These are phyloP conservation scores for Notoglanidium macrostoma DNA, from an alignment of 2,797 vertebrate genomes.

Conservation along the genomic window DNA sequence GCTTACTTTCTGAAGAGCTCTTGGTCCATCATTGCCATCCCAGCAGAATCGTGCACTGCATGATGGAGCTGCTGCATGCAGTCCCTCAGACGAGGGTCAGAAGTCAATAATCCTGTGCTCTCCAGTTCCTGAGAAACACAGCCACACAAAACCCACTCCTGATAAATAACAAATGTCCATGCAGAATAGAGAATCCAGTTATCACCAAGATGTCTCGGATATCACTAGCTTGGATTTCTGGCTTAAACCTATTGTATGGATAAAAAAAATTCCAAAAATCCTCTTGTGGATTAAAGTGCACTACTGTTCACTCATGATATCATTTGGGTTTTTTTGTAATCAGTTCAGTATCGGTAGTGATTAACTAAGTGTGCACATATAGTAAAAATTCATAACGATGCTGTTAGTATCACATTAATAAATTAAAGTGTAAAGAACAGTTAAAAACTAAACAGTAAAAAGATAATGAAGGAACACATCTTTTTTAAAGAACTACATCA, in stretches of 20 bases:
- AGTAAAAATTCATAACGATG: background rate
- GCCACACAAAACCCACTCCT: background rate
- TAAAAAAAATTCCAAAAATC: background rate
- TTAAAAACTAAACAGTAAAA: background rate
- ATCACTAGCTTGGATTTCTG: background rate
- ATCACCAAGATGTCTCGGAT: background rate
- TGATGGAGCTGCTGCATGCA: slow-evolving; percentile 80
- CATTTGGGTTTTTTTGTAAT: background rate
- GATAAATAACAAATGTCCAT: background rate
- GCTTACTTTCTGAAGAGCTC: slow-evolving; percentile 84
- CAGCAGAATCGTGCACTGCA: slow-evolving; percentile 72
- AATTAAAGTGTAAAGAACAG: background rate
- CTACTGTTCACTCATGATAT: background rate
- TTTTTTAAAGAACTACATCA: background rate
- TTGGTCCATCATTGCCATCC: slow-evolving; percentile 82
- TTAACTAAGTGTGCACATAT: background rate
- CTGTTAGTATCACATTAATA: background rate
- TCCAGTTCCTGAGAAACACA: slow-evolving; percentile 76
- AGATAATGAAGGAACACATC: background rate
- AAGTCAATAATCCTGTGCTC: slow-evolving; percentile 83
- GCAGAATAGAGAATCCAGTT: background rate
- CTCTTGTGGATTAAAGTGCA: background rate
- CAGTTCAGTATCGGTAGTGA: background rate
- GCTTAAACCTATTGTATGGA: background rate
- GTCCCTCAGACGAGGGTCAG: slow-evolving; percentile 86